Conservation (phyloP, 1,140 invertebrate genomes). For the Cyrtorhinus lividipennis region DNA sequence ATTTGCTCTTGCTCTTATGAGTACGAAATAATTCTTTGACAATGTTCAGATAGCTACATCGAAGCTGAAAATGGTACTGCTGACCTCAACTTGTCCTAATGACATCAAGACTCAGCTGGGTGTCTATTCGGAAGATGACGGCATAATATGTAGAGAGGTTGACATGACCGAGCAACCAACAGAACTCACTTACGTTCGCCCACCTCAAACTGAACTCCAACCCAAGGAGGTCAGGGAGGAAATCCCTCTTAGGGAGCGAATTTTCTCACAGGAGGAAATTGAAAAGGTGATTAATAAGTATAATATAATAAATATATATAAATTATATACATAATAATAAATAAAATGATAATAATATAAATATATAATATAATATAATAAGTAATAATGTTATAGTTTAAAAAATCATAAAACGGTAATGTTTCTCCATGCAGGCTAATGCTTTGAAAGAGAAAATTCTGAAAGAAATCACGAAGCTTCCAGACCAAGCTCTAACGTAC, state of each 20-base stretch:
- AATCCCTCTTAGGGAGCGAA: not conserved
- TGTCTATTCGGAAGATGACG: not conserved
- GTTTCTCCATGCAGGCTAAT: no score
- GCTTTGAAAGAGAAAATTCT: not conserved
- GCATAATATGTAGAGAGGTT: not conserved
- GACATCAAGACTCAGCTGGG: not conserved
- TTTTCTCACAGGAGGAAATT: not conserved
- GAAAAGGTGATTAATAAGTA: not conserved
- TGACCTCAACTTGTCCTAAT: no score
- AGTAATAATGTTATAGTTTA: no score
- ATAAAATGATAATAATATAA: no score
- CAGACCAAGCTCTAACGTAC: not conserved
- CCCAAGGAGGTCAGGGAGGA: not conserved
- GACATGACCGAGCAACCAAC: not conserved
- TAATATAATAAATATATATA: no score
- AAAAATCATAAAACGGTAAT: no score
- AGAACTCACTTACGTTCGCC: not conserved
- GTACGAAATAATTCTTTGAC: no score
- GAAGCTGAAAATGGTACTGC: no score
- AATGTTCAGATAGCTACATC: no score
- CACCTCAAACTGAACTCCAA: not conserved
- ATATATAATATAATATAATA: no score
- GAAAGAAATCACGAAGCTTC: not conserved
- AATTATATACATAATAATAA: no score
- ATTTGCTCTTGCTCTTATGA: no score